These are phyloP conservation scores for Isaurus tuberculatus DNA, from an alignment of 92 coral and sea anemone genomes.

Conservation along the genomic window DNA sequence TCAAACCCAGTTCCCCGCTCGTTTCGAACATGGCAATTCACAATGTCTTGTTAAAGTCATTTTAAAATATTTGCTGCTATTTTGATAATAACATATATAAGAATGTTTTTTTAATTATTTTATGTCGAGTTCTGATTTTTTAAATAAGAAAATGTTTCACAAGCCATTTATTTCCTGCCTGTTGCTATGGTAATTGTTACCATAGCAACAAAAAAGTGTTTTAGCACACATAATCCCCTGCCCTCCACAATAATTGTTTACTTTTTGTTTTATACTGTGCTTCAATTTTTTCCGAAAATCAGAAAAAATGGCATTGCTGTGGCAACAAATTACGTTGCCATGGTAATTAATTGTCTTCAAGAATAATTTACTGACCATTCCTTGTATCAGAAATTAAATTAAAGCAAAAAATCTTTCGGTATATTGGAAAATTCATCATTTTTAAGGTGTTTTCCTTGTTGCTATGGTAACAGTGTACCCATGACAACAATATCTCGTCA, in stretches of 20 bases:
- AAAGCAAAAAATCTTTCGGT: conserved; percentile 2
- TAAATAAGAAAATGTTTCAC: neutral
- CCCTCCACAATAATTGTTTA: neutral
- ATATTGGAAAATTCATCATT: conserved; percentile 19
- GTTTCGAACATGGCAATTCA: too few species aligned
- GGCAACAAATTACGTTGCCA: conserved; percentile 8
- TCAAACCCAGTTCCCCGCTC: too few species aligned
- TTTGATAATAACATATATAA: neutral
- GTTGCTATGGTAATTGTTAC: conserved; percentile 2
- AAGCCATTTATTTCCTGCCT: conserved; percentile 1
- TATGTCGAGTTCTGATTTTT: neutral
- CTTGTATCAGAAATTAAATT: neutral
- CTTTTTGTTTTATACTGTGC: neutral
- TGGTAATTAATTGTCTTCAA: neutral
- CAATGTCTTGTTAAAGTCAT: neutral
- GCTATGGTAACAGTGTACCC: conserved; percentile 25
- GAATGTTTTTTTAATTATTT: neutral
- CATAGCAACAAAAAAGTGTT: neutral
- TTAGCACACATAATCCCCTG: conserved; percentile 2
- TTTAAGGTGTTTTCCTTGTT: neutral
- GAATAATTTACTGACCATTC: conserved; percentile 21
- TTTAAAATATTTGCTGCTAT: neutral
- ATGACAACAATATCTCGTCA: conserved; percentile 22
- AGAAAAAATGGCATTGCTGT: conserved; percentile 6
- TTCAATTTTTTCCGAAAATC: conserved; percentile 1